Base-by-base conservation (phyloP, 23 tunicate species). In the Corella eumyota region DNA sequence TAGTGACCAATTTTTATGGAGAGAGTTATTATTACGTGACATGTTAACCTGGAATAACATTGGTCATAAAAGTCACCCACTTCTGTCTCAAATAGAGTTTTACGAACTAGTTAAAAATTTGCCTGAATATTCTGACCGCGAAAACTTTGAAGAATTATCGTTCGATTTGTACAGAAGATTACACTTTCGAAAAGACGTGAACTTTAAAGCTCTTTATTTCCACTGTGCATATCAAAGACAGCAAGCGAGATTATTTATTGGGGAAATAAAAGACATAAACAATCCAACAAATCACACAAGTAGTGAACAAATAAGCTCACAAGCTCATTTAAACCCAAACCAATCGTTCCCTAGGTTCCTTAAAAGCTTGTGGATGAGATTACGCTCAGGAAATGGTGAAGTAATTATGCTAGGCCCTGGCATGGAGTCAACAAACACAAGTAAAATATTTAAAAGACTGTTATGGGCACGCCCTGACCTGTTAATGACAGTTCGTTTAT, bases 391-490 rank as follows among this genome's bases (percentile, higher is more conserved):
- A 20, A 68, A 66, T 51, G 85, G 85, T 6, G 83, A 88, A 34
- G 78, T 88, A 19, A 78, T 88, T 2, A 88, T 88, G 77, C 46
- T 83, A 21, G 96, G 96, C 25, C 96, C 96, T 28, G 96, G 96
- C 6, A 72, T 88, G 81, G 96, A 88, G 61, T 88, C 96, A 6
- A 64, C 76, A 24, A 78, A 76, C 61, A 88, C 96, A 32, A 72
- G 76, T 45, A 78, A 88, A 46, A 67, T 88, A 22, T 88, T 88
- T 35, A 58, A 65, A 0, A 66, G 90, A 4, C 68, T 88, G 17
- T 22, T 88, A 50, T 78, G 96, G 96, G 81, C 80, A 1, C 36
- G 87, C 9, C 88, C 77, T 2, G 81, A 88, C 25, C 66, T 88
- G 37, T 34, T 88, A 15, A 88, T 72, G 60, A 88, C 82, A 0